Conservation (phyloP, 2,797 vertebrate genomes). For the Tangara arthus region DNA sequence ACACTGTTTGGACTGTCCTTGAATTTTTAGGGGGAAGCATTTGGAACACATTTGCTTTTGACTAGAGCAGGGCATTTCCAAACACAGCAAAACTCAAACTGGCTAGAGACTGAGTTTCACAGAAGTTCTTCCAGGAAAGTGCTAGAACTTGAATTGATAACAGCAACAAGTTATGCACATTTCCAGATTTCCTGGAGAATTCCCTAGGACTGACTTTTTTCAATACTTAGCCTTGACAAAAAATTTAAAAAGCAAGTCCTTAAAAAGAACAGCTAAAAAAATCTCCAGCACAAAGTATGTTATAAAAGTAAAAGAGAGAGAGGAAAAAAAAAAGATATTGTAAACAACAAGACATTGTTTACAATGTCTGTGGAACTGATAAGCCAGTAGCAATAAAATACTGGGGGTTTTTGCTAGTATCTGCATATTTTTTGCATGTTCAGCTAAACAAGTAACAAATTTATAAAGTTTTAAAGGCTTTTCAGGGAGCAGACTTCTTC, state of each 20-base stretch:
- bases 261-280: not conserved
- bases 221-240: not conserved
- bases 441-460: not conserved
- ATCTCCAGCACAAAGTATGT: not conserved
- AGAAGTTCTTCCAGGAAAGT: not conserved
- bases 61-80: not conserved
- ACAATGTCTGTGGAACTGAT: not conserved
- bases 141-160: not conserved
- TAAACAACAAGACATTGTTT: not conserved
- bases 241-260: not conserved
- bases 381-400: not conserved
- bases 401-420: not conserved
- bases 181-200: not conserved
- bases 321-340: not conserved
- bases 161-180: not conserved
- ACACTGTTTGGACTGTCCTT: not conserved
- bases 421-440: not conserved
- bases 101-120: not conserved
- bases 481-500: not conserved
- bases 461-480: not conserved
- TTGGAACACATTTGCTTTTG: not conserved
- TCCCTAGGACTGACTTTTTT: not conserved
- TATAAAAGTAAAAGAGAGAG: not conserved
- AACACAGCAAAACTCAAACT: not conserved
- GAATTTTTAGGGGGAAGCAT: not conserved